Conservation (phyloP, 2,888 invertebrate species). For the Calameuta pallipes region DNA sequence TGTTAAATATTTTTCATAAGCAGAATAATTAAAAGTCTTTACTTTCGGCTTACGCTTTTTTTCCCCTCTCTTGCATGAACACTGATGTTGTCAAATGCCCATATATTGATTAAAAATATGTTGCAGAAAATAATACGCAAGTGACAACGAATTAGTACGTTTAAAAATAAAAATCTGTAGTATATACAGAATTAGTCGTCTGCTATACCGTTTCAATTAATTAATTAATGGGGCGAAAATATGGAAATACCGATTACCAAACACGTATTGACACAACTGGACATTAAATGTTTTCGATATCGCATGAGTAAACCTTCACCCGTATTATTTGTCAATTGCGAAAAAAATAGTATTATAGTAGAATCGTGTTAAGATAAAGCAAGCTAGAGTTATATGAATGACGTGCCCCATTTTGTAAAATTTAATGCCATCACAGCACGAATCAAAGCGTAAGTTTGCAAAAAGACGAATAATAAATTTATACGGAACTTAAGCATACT, state of each 20-base stretch:
- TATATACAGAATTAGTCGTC: not conserved
- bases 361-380: not conserved
- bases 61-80: not conserved
- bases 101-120: not conserved
- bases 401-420: not conserved
- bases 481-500: conserved; percentile 1
- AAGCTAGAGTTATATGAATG: not conserved
- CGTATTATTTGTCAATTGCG: not conserved
- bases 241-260: not conserved
- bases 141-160: not conserved
- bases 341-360: not conserved
- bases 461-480: not conserved
- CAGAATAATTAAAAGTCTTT: not conserved
- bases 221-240: not conserved
- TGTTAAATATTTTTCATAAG: not conserved
- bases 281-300: not conserved
- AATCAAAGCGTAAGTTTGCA: not conserved
- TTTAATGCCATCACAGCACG: not conserved
- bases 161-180: not conserved
- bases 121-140: not conserved
- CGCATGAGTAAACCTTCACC: not conserved
- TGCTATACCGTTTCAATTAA: not conserved
- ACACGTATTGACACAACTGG: not conserved
- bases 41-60: not conserved
- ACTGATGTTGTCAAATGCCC: not conserved